Evolutionary conservation across 2,888 invertebrate species (phyloP), one percentile per base, ranked within the genome.

Genomic region (Macropis europaea): DNA sequence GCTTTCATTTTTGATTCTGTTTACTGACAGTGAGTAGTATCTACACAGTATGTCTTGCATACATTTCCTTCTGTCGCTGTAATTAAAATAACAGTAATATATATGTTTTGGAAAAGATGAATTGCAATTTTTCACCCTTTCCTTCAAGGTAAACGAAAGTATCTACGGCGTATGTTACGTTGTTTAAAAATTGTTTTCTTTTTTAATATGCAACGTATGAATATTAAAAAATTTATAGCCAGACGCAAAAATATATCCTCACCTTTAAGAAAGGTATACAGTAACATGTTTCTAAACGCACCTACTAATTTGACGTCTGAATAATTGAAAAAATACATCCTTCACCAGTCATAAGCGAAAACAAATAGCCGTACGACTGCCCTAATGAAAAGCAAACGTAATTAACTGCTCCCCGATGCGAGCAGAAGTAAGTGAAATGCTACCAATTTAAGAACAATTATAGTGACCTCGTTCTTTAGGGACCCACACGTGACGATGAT

Each of bases 341-440:
- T 24, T 5, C 3, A 15, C 3, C 15, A 4, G 45, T 24, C 30
- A 11, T 7, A n/a, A n/a, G 9, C 6, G 7, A 26, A 26, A 57
- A 30, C 17, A 57, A 48, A 32, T 24, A 48, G 2, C 17, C 15
- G 4, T 17, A 40, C 19, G 24, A 30, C 15, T 56, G 1, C 30
- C 5, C 17, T 47, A 45, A 63, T 47, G 57, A 56, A 47, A 63
- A 30, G 30, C 30, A 56, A 56, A 47, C 56, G 7, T 38, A 56
- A 63, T 63, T 63, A 63, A 47, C 30, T n/a, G 9, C 2, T 47
- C n/a, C n/a, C 38, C 38, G 30, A 62, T 56, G 36, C 38, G 30
- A 11, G n/a, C 6, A 26, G 2, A 38, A 38, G 22, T 22, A 45
- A 54, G 45, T 36, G 7, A 36, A 47, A 40, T 28, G 4, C 13